A percentile compares a stretch with the other conserved stretches of the same genome.
phyloP scores from a whole-genome alignment of 2,888 invertebrate species.

The Ellobium chinense region DNA sequence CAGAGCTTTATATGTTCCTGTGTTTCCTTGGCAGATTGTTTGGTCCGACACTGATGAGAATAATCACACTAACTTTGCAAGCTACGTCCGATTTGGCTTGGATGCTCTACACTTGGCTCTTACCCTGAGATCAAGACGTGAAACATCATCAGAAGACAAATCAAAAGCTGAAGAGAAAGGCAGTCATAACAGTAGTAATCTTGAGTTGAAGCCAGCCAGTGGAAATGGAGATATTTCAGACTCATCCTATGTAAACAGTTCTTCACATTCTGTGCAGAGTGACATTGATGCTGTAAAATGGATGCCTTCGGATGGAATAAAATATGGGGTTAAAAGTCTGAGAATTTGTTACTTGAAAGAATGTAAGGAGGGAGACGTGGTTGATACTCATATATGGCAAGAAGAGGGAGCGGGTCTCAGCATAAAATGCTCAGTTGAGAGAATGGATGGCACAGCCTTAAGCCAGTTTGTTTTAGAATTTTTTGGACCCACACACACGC shows the following conservation, averaged over 20 bases:
- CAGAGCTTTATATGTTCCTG: no score
- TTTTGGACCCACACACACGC: no score
- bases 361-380: slow-evolving; percentile 63
- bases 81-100: slow-evolving; percentile 59
- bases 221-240: no score
- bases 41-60: slow-evolving; percentile 64
- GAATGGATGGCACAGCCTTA: no score
- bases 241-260: no score
- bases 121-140: no score
- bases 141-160: no score
- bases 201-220: no score
- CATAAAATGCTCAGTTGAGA: slow-evolving; percentile 44
- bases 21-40: slow-evolving; percentile 46
- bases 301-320: slow-evolving; percentile 50
- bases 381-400: slow-evolving; percentile 66
- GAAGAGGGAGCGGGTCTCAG: slow-evolving; percentile 14
- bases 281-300: neutral
- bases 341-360: slow-evolving; percentile 68
- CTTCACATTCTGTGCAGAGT: no score
- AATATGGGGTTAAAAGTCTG: slow-evolving; percentile 58
- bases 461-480: slow-evolving; percentile 27
- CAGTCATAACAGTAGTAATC: no score
- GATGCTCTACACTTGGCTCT: slow-evolving; percentile 60
- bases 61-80: slow-evolving; percentile 62
- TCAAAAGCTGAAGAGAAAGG: no score